These are phyloP conservation scores for Takifugu flavidus DNA, from an alignment of 2,113 vertebrate genomes.

Conservation along the genomic window DNA sequence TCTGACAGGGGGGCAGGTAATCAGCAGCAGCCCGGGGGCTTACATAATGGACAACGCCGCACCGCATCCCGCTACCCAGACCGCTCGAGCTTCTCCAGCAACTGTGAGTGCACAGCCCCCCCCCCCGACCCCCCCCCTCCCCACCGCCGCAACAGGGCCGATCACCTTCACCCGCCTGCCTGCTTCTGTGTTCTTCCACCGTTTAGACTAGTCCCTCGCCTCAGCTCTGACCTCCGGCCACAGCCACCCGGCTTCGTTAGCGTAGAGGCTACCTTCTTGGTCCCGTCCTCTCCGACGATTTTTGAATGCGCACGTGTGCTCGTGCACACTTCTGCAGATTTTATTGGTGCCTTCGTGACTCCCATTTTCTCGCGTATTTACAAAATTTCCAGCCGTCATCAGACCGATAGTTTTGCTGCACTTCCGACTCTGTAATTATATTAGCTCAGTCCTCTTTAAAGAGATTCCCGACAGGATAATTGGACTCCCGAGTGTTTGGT, in stretches of 20 bases:
- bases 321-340: no score
- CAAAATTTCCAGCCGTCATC: no score
- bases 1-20: conserved; percentile 80
- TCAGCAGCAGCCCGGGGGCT: conserved; percentile 78
- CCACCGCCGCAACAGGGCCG: neutral
- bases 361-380: no score
- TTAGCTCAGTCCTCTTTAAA: no score
- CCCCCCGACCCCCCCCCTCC: neutral
- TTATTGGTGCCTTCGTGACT: no score
- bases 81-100: conserved; percentile 81
- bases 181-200: conserved; percentile 9
- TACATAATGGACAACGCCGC: conserved; percentile 79
- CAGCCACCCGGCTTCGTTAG: neutral
- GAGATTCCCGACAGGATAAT: no score
- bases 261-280: neutral
- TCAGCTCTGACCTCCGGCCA: neutral
- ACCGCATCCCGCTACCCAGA: conserved; percentile 87
- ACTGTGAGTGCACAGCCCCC: conserved; percentile 68
- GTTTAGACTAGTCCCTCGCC: neutral
- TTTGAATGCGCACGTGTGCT: no score
- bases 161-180: conserved; percentile 1
- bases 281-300: neutral
- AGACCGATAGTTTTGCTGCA: no score
- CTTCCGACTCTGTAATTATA: no score
- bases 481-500: no score